Conservation (phyloP, 2,113 vertebrate genomes). For the Symphodus melops region DNA sequence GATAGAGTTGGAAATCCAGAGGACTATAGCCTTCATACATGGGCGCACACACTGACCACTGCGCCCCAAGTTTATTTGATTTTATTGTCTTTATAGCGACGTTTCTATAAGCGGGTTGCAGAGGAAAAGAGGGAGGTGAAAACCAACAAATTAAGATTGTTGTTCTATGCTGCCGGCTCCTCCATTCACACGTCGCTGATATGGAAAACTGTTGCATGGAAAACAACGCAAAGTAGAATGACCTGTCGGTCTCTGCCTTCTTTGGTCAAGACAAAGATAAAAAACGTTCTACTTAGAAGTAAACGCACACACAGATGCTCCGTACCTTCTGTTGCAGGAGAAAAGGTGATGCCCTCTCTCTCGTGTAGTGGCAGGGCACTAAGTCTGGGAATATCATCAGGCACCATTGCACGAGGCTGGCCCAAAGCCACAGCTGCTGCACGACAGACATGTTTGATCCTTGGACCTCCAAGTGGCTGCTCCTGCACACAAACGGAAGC, state of each 20-base stretch:
- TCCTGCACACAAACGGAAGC: conserved; percentile 68
- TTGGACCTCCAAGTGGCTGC: conserved; percentile 86
- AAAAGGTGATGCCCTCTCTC: conserved; percentile 86
- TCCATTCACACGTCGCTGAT: no score
- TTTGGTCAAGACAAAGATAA: background rate
- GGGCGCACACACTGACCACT: no score
- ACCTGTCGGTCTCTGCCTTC: background rate
- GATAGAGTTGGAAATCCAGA: no score
- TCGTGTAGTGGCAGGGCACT: conserved; percentile 92
- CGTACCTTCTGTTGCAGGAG: conserved; percentile 84
- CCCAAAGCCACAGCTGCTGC: conserved; percentile 92
- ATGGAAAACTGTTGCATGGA: no score
- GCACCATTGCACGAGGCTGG: conserved; percentile 91
- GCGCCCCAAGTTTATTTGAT: no score
- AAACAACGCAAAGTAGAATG: background rate
- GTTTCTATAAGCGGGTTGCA: no score
- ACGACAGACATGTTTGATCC: conserved; percentile 93
- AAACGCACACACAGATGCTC: background rate
- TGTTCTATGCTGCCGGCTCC: no score
- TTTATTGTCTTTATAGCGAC: no score
- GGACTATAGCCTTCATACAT: no score
- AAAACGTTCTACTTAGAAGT: background rate
- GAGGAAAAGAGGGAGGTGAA: no score
- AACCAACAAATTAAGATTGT: no score
- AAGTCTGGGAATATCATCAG: conserved; percentile 91